Evolutionary conservation across 2,113 vertebrate species (phyloP), one percentile per base, ranked within the genome.

Genomic region (Podilymbus podiceps): DNA sequence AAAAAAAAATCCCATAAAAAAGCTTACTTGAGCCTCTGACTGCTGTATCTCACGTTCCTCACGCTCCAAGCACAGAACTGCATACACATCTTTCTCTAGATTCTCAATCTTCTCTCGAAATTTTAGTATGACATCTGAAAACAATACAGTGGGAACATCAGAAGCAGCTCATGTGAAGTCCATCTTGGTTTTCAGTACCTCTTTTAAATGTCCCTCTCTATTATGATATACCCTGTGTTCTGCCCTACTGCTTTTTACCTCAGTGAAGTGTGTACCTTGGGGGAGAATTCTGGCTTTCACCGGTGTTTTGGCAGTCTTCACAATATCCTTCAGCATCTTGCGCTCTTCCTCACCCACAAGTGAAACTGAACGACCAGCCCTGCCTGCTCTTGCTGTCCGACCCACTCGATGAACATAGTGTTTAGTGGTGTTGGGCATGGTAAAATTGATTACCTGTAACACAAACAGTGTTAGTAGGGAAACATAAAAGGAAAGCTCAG

Each of bases 391-490:
- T 0, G 99, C 99, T 1, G 99, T 99, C 3, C 99, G 98, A 9
- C 99, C 99, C 33, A 99, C 99, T 2, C 99, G 98, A 95, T 99
- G 99, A 40, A 99, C 99, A 0, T 99, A 99, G 94, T 99, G 99
- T 89, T 99, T 99, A 60, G 97, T 85, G 2, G 99, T 99, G 89
- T 99, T 99, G 19, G 99, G 99, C 99, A 99, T 99, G 4, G 99
- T 99, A 97, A 99, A 99, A 97, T 99, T 99, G 86, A 99, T 99
- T 9, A 99, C 99, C 99, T 99, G 64, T 11, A 27, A 50, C 28
- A 79, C 52, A 33, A 71, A 89, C 38, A 17, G 16, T 6, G 18
- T 86, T 75, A 84, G 18, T 0, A 23, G 7, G 64, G 17, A 67
- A 72, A 38, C 21, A 47, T 30, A 38, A 74, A 73, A 12, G 15